phyloP scores from a whole-genome alignment of 2,113 vertebrate species.

The Thinocorus orbignyianus region DNA sequence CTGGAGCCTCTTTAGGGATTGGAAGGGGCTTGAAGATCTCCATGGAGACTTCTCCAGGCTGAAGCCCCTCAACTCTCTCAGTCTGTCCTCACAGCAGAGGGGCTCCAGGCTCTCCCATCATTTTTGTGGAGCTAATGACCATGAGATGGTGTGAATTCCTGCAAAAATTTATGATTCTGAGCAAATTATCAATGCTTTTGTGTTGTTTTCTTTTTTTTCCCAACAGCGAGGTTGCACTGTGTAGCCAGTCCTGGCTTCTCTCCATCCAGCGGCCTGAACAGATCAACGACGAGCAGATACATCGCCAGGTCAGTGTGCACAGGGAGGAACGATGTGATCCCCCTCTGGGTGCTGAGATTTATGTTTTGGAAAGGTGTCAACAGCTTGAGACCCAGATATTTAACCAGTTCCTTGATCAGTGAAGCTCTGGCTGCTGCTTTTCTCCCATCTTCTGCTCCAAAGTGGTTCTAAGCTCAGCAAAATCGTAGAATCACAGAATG shows the following conservation, averaged over 20 bases:
- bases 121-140: background rate
- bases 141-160: background rate
- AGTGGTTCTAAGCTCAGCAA: background rate
- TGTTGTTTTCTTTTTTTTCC: background rate
- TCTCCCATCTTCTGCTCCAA: accelerated
- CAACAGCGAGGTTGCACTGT: constrained; percentile 39
- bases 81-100: accelerated
- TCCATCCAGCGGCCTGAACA: background rate
- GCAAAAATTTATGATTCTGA: background rate
- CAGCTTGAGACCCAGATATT: background rate
- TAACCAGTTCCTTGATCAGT: background rate
- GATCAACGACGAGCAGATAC: constrained; percentile 76
- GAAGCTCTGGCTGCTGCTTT: background rate
- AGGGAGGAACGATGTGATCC: accelerated
- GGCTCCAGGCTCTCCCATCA: accelerated
- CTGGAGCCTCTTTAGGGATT: background rate
- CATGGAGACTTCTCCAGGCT: background rate
- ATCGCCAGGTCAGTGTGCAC: constrained; percentile 82
- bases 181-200: background rate
- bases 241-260: background rate
- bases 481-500: too few species aligned
- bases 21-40: background rate
- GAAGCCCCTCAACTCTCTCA: accelerated
- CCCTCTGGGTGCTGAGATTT: background rate
- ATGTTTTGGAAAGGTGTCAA: background rate